Evolutionary conservation across 2,797 vertebrate species (phyloP).

Genomic region (Enteromius paludinosus): DNA sequence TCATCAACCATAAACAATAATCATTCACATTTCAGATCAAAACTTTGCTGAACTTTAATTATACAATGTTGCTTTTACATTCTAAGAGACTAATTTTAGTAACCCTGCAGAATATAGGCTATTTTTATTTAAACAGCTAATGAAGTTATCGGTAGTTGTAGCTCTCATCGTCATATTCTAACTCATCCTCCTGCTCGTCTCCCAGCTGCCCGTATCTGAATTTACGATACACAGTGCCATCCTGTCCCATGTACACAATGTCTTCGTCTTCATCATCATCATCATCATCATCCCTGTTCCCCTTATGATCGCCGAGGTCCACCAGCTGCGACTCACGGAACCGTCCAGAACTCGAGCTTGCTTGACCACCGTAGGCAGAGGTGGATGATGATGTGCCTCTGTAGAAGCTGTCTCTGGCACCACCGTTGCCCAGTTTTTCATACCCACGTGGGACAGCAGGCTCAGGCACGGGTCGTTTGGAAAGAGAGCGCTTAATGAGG

Average conservation of each 20-base stretch:
- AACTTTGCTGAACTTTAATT: constrained; percentile 15
- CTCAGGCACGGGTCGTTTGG: constrained; percentile 70
- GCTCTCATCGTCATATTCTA: constrained; percentile 95
- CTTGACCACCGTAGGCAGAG: constrained; percentile 61
- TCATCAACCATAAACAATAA: constrained; percentile 9
- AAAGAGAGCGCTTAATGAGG: constrained; percentile 78
- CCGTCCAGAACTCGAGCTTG: constrained; percentile 67
- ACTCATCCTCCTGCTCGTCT: constrained; percentile 87
- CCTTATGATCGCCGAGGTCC: constrained; percentile 77
- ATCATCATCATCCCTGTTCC: constrained; percentile 62
- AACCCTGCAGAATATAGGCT: neutral
- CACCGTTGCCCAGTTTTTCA: constrained; percentile 80
- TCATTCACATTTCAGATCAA: constrained; percentile 6
- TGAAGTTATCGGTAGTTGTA: constrained; percentile 84
- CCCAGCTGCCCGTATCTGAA: constrained; percentile 90
- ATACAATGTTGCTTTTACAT: constrained; percentile 3
- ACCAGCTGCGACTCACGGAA: constrained; percentile 84
- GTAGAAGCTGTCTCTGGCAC: constrained; percentile 63
- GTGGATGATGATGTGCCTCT: constrained; percentile 66
- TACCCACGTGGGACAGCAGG: constrained; percentile 77
- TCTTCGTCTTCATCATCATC: constrained; percentile 86
- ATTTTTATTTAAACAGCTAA: neutral
- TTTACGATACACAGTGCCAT: constrained; percentile 92
- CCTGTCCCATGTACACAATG: constrained; percentile 95
- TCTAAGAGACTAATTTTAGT: constrained; percentile 2